Percentiles rank a stretch among this genome's conserved stretches.
Conservation (phyloP, 2,888 invertebrate genomes). For the Drosophila koepferae region DNA sequence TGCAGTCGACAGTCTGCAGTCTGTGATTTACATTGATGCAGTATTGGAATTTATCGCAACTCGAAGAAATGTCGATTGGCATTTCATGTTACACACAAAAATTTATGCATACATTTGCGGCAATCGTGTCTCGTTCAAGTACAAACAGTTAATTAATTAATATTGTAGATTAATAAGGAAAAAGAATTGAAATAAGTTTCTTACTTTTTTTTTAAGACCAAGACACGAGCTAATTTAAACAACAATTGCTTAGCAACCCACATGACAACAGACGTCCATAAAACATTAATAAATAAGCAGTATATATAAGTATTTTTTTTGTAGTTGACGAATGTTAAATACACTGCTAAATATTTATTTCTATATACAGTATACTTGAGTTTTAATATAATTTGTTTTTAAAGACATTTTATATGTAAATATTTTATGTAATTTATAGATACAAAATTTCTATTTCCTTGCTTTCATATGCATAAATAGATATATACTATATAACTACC, state of each 20-base stretch:
- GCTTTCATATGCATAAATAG: background rate
- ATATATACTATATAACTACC: background rate
- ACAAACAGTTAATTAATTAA: constrained; percentile 65
- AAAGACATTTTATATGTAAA: too few relatives aligned
- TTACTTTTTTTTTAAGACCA: constrained; percentile 16
- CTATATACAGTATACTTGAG: background rate
- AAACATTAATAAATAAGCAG: constrained; percentile 21
- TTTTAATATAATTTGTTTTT: background rate
- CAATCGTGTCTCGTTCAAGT: constrained; percentile 59
- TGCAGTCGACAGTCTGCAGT: constrained; percentile 17
- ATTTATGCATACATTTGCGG: constrained; percentile 15
- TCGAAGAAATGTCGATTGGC: constrained; percentile 36
- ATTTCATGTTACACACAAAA: constrained; percentile 23
- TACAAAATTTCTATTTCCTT: background rate
- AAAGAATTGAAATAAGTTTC: background rate
- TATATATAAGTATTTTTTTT: background rate
- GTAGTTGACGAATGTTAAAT: background rate
- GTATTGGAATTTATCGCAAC: constrained; percentile 15
- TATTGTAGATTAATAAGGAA: constrained; percentile 21
- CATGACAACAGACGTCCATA: constrained; percentile 39
- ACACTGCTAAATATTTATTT: background rate
- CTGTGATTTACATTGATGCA: constrained; percentile 62
- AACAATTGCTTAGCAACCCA: constrained; percentile 50
- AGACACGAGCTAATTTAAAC: constrained; percentile 59
- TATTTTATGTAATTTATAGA: background rate